These are phyloP conservation scores for Pristionchus fissidentatus DNA, from an alignment of 2,888 invertebrate species.

Conservation along the genomic window DNA sequence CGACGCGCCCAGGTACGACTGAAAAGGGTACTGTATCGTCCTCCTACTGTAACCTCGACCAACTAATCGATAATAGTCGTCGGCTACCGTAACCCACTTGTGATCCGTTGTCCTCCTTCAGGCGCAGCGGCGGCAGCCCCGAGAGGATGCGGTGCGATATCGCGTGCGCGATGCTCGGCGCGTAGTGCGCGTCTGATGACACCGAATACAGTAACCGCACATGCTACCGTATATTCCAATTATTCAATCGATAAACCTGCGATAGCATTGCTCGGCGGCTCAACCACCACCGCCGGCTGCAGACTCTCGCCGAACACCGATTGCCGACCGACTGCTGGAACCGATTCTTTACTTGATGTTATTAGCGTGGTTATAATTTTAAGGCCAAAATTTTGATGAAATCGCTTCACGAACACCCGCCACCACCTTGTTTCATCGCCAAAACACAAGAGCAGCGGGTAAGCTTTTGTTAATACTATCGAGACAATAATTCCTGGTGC, in stretches of 20 bases:
- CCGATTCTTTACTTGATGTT: too few species aligned
- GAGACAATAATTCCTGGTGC: too few species aligned
- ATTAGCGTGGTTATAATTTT: too few species aligned
- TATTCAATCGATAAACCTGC: neutral
- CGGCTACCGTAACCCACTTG: conserved; percentile 18
- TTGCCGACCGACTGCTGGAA: too few species aligned
- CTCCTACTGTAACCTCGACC: neutral
- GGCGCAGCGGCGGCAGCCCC: conserved; percentile 7
- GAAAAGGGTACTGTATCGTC: neutral
- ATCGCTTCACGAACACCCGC: too few species aligned
- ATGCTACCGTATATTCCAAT: too few species aligned
- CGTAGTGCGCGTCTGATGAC: neutral
- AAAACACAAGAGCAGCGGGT: too few species aligned
- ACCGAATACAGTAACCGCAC: neutral
- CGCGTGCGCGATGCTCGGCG: conserved; percentile 6
- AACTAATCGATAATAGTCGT: neutral
- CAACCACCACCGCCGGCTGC: too few species aligned
- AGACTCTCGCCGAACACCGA: too few species aligned
- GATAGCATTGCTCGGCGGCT: neutral
- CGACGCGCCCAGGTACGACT: neutral
- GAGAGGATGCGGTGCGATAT: conserved; percentile 13
- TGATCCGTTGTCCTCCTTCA: conserved; percentile 20
- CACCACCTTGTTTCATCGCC: too few species aligned
- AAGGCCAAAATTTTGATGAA: too few species aligned
- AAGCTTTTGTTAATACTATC: too few species aligned